phyloP scores from a whole-genome alignment of 2,797 vertebrate species.

The Pseudopleuronectes americanus region DNA sequence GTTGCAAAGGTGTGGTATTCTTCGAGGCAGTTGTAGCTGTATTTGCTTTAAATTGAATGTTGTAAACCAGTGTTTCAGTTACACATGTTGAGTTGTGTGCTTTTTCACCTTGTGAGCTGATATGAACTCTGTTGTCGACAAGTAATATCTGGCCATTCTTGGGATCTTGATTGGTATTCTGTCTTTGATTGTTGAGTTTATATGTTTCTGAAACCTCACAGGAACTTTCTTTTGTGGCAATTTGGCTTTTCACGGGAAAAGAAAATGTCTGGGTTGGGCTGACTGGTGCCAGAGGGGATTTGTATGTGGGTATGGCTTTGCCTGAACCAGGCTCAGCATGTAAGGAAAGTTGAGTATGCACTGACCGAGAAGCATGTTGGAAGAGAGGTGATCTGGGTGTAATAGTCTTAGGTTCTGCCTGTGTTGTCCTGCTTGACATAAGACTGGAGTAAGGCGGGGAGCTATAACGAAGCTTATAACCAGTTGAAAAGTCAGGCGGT shows the following conservation, averaged over 20 bases:
- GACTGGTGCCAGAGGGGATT: slow-evolving; percentile 23
- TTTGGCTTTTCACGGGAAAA: slow-evolving; percentile 41
- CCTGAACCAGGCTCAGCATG: slow-evolving; percentile 16
- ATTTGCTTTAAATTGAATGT: slow-evolving; percentile 56
- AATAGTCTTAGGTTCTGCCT: slow-evolving; percentile 56
- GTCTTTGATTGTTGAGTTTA: slow-evolving; percentile 32
- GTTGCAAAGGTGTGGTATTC: slow-evolving; percentile 40
- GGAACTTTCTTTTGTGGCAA: slow-evolving; percentile 17
- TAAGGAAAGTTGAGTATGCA: slow-evolving; percentile 14
- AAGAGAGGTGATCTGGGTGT: slow-evolving; percentile 48
- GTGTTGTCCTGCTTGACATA: slow-evolving; percentile 70
- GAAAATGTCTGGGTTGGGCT: slow-evolving; percentile 20
- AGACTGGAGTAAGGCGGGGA: slow-evolving; percentile 81
- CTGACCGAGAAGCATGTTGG: slow-evolving; percentile 34
- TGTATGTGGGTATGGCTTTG: slow-evolving; percentile 9
- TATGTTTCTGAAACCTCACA: slow-evolving; percentile 33
- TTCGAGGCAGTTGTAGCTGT: slow-evolving; percentile 20
- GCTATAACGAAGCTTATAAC: slow-evolving; percentile 74
- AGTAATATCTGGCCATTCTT: slow-evolving; percentile 50
- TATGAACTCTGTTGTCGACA: slow-evolving; percentile 64
- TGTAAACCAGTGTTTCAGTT: slow-evolving; percentile 73
- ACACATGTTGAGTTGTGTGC: slow-evolving; percentile 45
- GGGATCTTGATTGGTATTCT: slow-evolving; percentile 7
- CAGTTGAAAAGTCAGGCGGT: slow-evolving; percentile 69
- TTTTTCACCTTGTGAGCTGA: slow-evolving; percentile 40